Evolutionary conservation across 1,140 invertebrate genomes (phyloP).

Genomic region (Drosophila willistoni): DNA sequence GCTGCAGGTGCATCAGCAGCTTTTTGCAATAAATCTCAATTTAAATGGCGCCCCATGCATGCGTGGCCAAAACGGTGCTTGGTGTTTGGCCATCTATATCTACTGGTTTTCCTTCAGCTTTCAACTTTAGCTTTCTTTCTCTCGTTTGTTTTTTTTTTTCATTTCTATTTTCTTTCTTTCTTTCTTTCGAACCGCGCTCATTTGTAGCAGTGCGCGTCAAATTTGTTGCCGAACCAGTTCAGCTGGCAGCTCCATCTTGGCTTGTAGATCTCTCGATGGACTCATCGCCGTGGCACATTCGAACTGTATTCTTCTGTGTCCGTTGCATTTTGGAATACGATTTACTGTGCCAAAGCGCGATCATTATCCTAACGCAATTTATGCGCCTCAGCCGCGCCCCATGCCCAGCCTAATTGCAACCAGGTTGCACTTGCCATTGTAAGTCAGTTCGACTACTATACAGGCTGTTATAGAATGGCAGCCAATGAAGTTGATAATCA

Average conservation of each 20-base stretch:
- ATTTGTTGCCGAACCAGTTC: conserved; percentile 79
- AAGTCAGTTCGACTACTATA: conserved; percentile 35
- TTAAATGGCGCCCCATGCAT: conserved; percentile 82
- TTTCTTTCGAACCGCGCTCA: conserved; percentile 50
- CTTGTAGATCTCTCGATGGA: conserved; percentile 17
- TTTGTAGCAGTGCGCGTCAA: conserved; percentile 75
- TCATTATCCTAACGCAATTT: conserved; percentile 83
- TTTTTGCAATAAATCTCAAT: conserved; percentile 81
- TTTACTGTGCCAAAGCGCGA: conserved; percentile 81
- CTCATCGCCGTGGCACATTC: conserved; percentile 45
- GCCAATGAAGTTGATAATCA: conserved; percentile 74
- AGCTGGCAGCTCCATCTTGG: conserved; percentile 26
- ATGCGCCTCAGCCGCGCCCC: conserved; percentile 70
- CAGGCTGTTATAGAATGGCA: conserved; percentile 7
- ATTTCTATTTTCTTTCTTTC: conserved; percentile 9
- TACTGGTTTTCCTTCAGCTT: conserved; percentile 73
- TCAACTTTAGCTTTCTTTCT: conserved; percentile 46
- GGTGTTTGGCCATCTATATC: conserved; percentile 63
- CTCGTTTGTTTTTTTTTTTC: conserved; percentile 1
- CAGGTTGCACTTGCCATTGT: conserved; percentile 56
- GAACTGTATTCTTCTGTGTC: conserved; percentile 70
- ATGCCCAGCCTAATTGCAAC: conserved; percentile 77
- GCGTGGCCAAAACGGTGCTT: conserved; percentile 78
- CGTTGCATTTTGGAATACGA: conserved; percentile 75
- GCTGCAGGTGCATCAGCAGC: conserved; percentile 67